Base-by-base conservation (phyloP, 2,113 vertebrate genomes). In the Serilophus lunatus region DNA sequence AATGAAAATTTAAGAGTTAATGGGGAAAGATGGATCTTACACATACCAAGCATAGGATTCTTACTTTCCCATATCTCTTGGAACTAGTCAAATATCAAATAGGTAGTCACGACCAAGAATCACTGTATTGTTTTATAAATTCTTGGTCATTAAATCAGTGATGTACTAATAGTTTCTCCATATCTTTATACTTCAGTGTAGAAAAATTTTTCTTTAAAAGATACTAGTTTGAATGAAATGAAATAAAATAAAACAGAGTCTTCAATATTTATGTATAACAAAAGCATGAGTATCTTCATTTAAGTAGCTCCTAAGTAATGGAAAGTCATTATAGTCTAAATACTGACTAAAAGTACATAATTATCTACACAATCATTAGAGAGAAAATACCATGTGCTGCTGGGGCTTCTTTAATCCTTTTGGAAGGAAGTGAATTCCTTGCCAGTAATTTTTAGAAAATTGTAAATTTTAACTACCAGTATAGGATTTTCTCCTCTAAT, bases 31-130 rank as follows among this genome's bases (percentile, higher is more conserved):
- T 47, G 23, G 24, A 25, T 72, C 20, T 82, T 6, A 0, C 10
- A 6, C 1, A 4, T 24, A 17, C 28, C 9, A 36, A 56, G 14
- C 2, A 14, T 0, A 26, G n/a, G 12, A 23, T 69, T n/a, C 49
- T 72, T 23, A 2, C 16, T 31, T 86, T 93, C 19, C 63, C 24
- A 8, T 13, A 40, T 49, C 16, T 28, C n/a, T 44, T 69, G 26
- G 5, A 71, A 51, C 8, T 28, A 13, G 10, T 31, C 18, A 54
- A 71, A 3, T 18, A 20, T 44, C 49, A 64, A 59, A 51, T 6
- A 57, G 23, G 15, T 23, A 33, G 8, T 20, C 10, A 24, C 68
- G 17, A 71, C 15, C 18, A 66, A 49, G n/a, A 69, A 20, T n/a
- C 9, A 28, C 18, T 57, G 7, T 26, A 53, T 31, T 23, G 54